Evolutionary conservation across 2,888 invertebrate genomes (phyloP), one percentile per base, ranked within the genome.

Genomic region (Conomelus anceps): DNA sequence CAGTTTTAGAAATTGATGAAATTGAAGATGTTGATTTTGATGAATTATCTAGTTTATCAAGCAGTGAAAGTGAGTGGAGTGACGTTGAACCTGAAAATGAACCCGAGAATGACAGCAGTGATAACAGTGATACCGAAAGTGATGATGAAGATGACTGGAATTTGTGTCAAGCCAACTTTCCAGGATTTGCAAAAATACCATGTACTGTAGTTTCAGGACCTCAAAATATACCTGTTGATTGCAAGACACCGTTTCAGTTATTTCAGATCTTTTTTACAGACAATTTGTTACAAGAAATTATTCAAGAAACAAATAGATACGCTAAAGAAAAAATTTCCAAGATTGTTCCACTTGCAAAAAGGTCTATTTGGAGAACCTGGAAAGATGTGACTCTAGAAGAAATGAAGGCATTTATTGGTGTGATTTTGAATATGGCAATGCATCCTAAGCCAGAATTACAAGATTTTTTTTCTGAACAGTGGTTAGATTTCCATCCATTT

Each of bases 401-500:
- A 85, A 85, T 85, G 85, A 85, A 85, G 85, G 85, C 85, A 3
- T 85, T 85, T 23, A 13, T 85, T 13, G 85, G 85, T 20, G 85
- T 85, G n/a, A 7, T 85, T 3, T 1, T 89, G 1, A 89, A 89
- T 22, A 86, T 89, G 89, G 89, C 41, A 20, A 34, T 89, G 63
- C 86, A 89, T 23, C 20, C n/a, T 9, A 89, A 89, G 23, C 86
- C 86, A n/a, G 89, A 86, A 23, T 22, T 86, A 11, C 6, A 41
- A 6, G 89, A 89, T 86, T 89, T 22, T 23, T 89, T 89, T 86
- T 89, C 89, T 23, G 13, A 3, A 17, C n/a, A 89, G 0, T 86
- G 85, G 85, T 4, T 89, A 22, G 29, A 89, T 22, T 22, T 34
- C 20, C 86, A 86, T 4, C 86, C 86, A 3, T 89, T 89, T 89